Evolutionary conservation across 2,888 invertebrate genomes (phyloP), one percentile per base, ranked within the genome.

Genomic region (Disparrhopalites patrizii): DNA sequence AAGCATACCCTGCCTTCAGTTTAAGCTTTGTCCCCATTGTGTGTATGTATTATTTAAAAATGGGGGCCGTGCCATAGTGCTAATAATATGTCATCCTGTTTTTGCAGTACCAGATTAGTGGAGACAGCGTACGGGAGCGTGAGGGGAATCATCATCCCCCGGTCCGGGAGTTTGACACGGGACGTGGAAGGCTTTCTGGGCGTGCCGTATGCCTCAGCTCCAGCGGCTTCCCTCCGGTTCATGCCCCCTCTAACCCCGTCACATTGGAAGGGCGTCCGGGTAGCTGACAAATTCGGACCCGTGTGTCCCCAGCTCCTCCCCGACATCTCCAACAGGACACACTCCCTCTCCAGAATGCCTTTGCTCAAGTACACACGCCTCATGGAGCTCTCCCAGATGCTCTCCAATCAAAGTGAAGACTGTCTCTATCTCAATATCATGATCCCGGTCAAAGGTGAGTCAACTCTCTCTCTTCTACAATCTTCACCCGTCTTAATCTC

Each of bases 241-340:
- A 95, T 96, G 93, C 95, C 95, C 13, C 96, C 96, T 23, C 93
- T 94, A 25, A 91, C 91, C 68, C 93, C 93, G 28, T 91, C 93
- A 62, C 87, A 92, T 78, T 93, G 94, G 94, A 87, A 88, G 64
- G 93, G 91, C 40, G 90, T 93, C 50, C 89, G 91, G 80, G 86
- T 89, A 75, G 92, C 93, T 70, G 91, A 92, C 80, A 85, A 84
- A 78, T 91, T 93, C 78, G 87, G 91, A 73, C 91, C 94, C 13
- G 95, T 94, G 31, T 96, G 96, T 79, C 94, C 95, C 5, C 96
- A 96, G 83, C 86, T 89, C 73, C 82, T 93, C 75, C 93, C 93
- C 68, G 89, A 91, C 81, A 73, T 85, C 73, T 84, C 70, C 43
- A 75, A 75, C 62, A 69, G 72, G 36, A 70, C 75, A 40, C 71